These are phyloP conservation scores for Holothuria scabra DNA, from an alignment of 53 echinoderm and acorn worm genomes.

Conservation along the genomic window DNA sequence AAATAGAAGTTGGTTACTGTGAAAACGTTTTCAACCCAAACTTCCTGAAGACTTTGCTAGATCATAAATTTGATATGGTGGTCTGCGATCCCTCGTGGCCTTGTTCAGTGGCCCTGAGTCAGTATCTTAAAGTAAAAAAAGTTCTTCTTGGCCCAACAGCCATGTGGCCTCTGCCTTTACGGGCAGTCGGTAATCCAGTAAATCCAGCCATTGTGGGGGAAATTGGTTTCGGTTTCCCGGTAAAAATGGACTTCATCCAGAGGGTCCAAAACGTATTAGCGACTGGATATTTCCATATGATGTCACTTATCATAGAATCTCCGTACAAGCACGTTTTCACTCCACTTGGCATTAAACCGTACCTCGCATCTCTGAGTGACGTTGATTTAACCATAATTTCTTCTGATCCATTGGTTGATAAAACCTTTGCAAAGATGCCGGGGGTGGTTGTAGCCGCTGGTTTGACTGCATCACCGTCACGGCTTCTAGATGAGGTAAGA, in stretches of 20 bases:
- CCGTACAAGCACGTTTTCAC: no score
- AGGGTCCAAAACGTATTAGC: not conserved
- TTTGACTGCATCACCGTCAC: no score
- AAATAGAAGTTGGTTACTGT: not conserved
- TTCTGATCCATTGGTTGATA: no score
- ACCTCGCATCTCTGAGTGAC: no score
- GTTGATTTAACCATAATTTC: no score
- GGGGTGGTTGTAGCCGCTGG: no score
- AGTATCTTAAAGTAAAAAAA: slow-evolving; percentile 3
- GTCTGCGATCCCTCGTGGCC: slow-evolving; percentile 51
- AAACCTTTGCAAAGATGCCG: no score
- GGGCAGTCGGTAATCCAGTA: not conserved
- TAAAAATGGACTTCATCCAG: not conserved
- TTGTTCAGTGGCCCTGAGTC: slow-evolving; percentile 38
- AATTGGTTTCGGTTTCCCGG: not conserved
- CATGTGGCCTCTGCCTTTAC: not conserved
- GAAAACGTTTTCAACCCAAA: not conserved
- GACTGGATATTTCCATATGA: no score
- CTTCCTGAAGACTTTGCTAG: not conserved
- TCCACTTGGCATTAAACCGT: no score
- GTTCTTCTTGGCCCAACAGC: not conserved
- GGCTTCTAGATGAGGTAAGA: no score
- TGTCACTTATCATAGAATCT: no score
- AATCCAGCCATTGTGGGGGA: not conserved
- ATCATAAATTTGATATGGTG: slow-evolving; percentile 34